Percentiles rank a stretch among this genome's conserved stretches.
phyloP scores from a whole-genome alignment of 37 sponge, comb jelly and placozoan species.

The Halisarca cf. caerulea region DNA sequence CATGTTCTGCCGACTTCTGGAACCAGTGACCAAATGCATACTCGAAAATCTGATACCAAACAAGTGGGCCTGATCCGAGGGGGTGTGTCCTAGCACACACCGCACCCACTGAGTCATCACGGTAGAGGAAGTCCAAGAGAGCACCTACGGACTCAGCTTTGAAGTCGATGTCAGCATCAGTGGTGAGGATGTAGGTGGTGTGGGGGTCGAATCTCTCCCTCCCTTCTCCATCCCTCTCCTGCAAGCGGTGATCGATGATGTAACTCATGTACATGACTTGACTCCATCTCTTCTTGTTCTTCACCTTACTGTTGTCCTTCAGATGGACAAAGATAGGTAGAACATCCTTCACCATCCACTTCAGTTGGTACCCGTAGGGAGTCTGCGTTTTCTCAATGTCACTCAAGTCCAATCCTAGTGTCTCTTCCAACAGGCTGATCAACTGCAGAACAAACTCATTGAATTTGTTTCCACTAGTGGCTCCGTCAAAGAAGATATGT shows the following conservation, averaged over 20 bases:
- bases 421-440: slow-evolving; percentile 67
- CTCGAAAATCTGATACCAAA: slow-evolving; percentile 92
- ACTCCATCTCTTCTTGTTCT: slow-evolving; percentile 89
- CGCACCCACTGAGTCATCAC: slow-evolving; percentile 76
- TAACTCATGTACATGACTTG: slow-evolving; percentile 98
- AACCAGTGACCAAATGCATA: slow-evolving; percentile 91
- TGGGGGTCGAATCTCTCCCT: slow-evolving; percentile 27
- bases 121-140: slow-evolving; percentile 71
- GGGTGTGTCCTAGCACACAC: slow-evolving; percentile 91
- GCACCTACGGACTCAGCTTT: slow-evolving; percentile 70
- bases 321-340: slow-evolving; percentile 78
- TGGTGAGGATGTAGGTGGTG: slow-evolving; percentile 90
- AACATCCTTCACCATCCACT: slow-evolving; percentile 36
- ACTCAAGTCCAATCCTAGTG: slow-evolving; percentile 42
- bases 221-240: slow-evolving; percentile 5
- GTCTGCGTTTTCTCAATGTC: slow-evolving; percentile 50
- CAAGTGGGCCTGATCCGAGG: slow-evolving; percentile 74
- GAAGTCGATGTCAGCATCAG: slow-evolving; percentile 92
- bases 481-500: slow-evolving; percentile 88
- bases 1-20: slow-evolving; percentile 81
- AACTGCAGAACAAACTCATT: slow-evolving; percentile 72
- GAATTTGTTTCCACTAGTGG: slow-evolving; percentile 58
- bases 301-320: slow-evolving; percentile 76
- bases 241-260: slow-evolving; percentile 64
- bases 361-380: slow-evolving; percentile 72